These are phyloP conservation scores for Halichoeres trimaculatus DNA, from an alignment of 2,113 vertebrate species.

Conservation along the genomic window DNA sequence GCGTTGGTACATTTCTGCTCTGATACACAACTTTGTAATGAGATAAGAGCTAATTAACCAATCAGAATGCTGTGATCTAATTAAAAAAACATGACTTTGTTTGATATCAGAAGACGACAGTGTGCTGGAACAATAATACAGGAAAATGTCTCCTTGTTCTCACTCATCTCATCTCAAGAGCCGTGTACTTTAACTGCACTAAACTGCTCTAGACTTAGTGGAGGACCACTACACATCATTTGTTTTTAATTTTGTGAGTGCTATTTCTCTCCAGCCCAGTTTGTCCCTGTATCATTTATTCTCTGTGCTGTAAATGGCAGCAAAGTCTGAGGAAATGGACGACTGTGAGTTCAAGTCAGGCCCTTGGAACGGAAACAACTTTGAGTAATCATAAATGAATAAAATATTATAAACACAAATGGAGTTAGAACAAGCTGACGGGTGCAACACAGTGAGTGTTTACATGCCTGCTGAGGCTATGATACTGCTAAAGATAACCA, in stretches of 20 bases:
- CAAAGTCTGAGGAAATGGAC: background rate
- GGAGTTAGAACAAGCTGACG: background rate
- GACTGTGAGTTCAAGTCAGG: conserved; percentile 22
- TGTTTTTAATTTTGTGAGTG: conserved; percentile 10
- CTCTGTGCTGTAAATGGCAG: background rate
- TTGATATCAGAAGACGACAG: conserved; percentile 40
- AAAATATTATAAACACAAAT: conserved; percentile 15
- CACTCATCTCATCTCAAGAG: conserved; percentile 4
- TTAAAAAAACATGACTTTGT: conserved; percentile 41
- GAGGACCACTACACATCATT: conserved; percentile 3
- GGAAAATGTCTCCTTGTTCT: conserved; percentile 14
- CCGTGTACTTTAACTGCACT: conserved; percentile 2
- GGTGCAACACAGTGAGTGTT: conserved; percentile 12
- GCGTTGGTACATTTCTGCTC: conserved; percentile 34
- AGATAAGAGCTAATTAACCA: conserved; percentile 62
- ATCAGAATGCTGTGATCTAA: conserved; percentile 51
- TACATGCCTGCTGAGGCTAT: conserved; percentile 20
- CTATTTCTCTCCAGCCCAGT: conserved; percentile 13
- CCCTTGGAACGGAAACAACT: conserved; percentile 6
- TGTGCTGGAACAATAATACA: conserved; percentile 11
- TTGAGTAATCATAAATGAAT: conserved; percentile 36
- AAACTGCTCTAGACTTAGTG: background rate
- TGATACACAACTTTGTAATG: conserved; percentile 38
- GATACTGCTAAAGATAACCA: conserved; percentile 31
- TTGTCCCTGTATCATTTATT: conserved; percentile 17